These are phyloP conservation scores for Leucosticte australis DNA, from an alignment of 2,113 vertebrate genomes.

Conservation along the genomic window DNA sequence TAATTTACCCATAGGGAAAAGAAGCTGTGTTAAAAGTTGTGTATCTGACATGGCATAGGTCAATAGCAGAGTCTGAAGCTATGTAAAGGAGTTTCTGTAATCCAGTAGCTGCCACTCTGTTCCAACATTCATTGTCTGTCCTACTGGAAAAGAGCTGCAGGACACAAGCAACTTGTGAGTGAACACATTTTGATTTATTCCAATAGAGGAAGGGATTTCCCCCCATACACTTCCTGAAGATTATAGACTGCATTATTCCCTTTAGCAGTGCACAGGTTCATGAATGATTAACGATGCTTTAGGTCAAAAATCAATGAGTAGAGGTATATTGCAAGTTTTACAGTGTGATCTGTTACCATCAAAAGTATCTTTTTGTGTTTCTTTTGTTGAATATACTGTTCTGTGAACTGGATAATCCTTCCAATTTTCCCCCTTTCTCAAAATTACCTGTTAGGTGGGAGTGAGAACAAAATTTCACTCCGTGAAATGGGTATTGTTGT, in stretches of 20 bases:
- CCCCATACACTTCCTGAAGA: neutral
- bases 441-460: neutral
- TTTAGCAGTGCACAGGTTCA: conserved; percentile 18
- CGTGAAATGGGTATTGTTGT: neutral
- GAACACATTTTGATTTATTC: conserved; percentile 21
- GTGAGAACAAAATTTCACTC: neutral
- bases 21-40: neutral
- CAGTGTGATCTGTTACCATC: conserved; percentile 25
- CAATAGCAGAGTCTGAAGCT: neutral
- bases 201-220: neutral
- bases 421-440: neutral
- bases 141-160: neutral
- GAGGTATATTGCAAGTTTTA: conserved; percentile 12
- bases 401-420: conserved; percentile 50
- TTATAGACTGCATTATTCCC: neutral
- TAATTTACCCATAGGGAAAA: neutral
- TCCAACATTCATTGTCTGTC: neutral
- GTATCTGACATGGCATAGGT: neutral
- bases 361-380: conserved; percentile 21
- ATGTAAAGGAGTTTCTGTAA: neutral
- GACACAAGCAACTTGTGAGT: neutral
- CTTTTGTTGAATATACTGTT: conserved; percentile 15
- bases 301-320: conserved; percentile 48
- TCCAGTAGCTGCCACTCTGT: neutral
- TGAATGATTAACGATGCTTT: conserved; percentile 62